These are phyloP conservation scores for Carposina sasakii DNA, from an alignment of 1,140 invertebrate species.

Conservation along the genomic window DNA sequence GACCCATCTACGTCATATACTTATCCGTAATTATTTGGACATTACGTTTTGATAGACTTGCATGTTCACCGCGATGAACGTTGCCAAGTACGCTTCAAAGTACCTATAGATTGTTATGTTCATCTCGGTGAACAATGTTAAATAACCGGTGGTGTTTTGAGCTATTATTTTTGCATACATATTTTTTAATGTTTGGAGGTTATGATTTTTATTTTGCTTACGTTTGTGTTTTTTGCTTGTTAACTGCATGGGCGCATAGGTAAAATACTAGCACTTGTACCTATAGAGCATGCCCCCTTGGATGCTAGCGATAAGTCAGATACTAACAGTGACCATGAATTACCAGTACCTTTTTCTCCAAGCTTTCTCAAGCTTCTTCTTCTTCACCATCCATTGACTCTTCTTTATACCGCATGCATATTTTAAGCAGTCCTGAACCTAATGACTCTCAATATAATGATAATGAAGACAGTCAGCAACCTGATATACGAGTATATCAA, in stretches of 20 bases:
- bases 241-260: not conserved
- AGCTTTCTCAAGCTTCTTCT: constrained; percentile 22
- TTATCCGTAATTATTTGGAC: no score
- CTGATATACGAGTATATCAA: constrained; percentile 8
- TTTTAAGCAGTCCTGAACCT: constrained; percentile 20
- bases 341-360: constrained; percentile 15
- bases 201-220: not conserved
- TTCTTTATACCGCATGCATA: constrained; percentile 20
- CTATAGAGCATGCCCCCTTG: constrained; percentile 21
- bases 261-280: constrained; percentile 20
- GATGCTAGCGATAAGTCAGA: constrained; percentile 21
- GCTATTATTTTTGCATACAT: no score
- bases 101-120: no score
- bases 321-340: constrained; percentile 17
- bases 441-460: constrained; percentile 8
- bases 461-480: constrained; percentile 14
- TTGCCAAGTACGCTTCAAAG: no score
- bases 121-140: no score
- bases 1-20: no score
- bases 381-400: constrained; percentile 20
- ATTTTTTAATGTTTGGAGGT: not conserved
- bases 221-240: not conserved
- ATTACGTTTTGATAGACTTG: no score
- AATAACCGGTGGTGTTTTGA: no score
- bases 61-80: no score